Evolutionary conservation across 1,140 invertebrate genomes (phyloP).

Genomic region (Melitaea cinxia): DNA sequence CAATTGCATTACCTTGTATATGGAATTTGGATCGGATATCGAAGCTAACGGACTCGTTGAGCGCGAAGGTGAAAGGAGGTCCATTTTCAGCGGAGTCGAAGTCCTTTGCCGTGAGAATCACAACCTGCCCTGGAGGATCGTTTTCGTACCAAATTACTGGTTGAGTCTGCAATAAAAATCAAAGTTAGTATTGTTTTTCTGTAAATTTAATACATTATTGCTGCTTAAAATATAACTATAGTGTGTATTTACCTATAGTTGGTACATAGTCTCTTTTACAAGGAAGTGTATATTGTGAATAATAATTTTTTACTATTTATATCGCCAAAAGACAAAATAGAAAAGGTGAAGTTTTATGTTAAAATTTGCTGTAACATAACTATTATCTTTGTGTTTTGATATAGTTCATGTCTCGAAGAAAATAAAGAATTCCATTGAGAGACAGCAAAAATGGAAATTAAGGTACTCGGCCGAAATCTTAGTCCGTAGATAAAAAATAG

Average conservation of each 20-base stretch:
- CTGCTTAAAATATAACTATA: too few species aligned
- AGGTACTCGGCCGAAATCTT: slow-evolving; percentile 10
- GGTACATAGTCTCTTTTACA: too few species aligned
- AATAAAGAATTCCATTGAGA: too few species aligned
- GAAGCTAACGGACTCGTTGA: slow-evolving; percentile 85
- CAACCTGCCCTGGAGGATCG: slow-evolving; percentile 85
- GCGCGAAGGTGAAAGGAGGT: slow-evolving; percentile 88
- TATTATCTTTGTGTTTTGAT: too few species aligned
- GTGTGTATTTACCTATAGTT: too few species aligned
- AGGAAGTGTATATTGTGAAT: too few species aligned
- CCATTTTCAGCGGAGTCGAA: slow-evolving; percentile 90
- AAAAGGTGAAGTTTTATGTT: too few species aligned
- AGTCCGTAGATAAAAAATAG: slow-evolving; percentile 29
- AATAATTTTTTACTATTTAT: too few species aligned
- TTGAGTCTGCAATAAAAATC: slow-evolving; percentile 77
- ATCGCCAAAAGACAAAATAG: too few species aligned
- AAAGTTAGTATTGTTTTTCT: not conserved
- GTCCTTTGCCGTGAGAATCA: slow-evolving; percentile 88
- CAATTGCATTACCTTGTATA: slow-evolving; percentile 79
- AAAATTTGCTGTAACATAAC: too few species aligned
- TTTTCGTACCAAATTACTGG: slow-evolving; percentile 93
- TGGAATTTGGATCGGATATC: slow-evolving; percentile 88
- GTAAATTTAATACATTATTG: too few species aligned
- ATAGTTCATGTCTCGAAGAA: too few species aligned
- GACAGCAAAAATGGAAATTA: slow-evolving; percentile 14